phyloP scores from a whole-genome alignment of 1,140 invertebrate species.

The Argopecten irradians region DNA sequence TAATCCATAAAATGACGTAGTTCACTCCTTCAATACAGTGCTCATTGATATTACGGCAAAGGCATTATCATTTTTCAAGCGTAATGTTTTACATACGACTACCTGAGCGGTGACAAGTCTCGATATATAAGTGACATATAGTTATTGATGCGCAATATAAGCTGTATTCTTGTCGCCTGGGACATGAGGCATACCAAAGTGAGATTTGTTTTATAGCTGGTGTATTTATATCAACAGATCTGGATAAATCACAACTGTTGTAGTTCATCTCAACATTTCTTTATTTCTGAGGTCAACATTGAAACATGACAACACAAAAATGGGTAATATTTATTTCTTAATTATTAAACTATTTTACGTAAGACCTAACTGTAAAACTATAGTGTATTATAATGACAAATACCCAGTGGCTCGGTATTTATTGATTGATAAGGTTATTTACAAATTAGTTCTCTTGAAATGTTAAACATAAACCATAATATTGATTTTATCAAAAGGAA shows the following conservation, averaged over 20 bases:
- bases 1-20: background rate
- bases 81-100: background rate
- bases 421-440: no score
- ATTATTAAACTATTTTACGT: no score
- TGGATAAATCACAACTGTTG: background rate
- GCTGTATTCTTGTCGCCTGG: background rate
- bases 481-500: no score
- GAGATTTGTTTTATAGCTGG: background rate
- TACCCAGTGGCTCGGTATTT: no score
- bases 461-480: no score
- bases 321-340: no score
- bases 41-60: constrained; percentile 22
- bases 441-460: no score
- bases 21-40: background rate
- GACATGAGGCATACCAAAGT: background rate
- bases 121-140: background rate
- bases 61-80: constrained; percentile 3
- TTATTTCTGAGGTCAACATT: no score
- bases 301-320: no score
- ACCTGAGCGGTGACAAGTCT: background rate
- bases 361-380: no score
- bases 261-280: no score
- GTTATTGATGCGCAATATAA: constrained; percentile 8
- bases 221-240: background rate
- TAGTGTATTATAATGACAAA: no score